Evolutionary conservation across 2,113 vertebrate genomes (phyloP), one percentile per base, ranked within the genome.

Genomic region (Cinclus cinclus): DNA sequence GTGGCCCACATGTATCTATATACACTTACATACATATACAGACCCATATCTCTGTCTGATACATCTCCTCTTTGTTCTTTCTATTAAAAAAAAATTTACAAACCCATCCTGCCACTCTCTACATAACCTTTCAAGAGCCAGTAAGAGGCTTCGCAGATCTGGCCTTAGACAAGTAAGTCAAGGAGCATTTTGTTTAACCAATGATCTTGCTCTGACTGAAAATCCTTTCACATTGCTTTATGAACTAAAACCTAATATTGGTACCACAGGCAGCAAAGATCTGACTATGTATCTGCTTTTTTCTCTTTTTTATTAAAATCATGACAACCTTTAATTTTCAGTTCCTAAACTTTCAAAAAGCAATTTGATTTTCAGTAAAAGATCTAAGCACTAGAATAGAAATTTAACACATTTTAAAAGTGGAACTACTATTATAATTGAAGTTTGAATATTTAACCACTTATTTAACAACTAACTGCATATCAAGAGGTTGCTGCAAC

Each of bases 1-100:
- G 15, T 31, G 18, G 17, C 39, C 44, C 62, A 65, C 18, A 13
- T 3, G 1, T 20, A 50, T 27, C 14, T n/a, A 2, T 22, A 31
- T 8, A 5, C 4, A 55, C 13, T 20, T 28, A 71, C 11, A 37
- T 3, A 33, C 10, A 35, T 3, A 28, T 1, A 39, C 0, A 79
- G 12, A 42, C 2, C 5, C 10, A 28, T 3, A 6, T 5, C 7
- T 15, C 8, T 44, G 1, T 13, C 46, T 13, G 39, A 46, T 5
- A 3, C 13, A 28, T 8, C 24, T 52, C 31, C 25, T 59, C 62
- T 28, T 47, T 17, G 22, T 44, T 89, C 25, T 56, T 58, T 73
- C 70, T 30, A 46, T 23, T 23, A 4, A 17, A 52, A 52, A 63
- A 46, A 2, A 31, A 35, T n/a, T 11, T 42, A 78, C 25, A 65